Evolutionary conservation across 2,888 invertebrate genomes (phyloP), one percentile per base, ranked within the genome.

Genomic region (Acleris sparsana): DNA sequence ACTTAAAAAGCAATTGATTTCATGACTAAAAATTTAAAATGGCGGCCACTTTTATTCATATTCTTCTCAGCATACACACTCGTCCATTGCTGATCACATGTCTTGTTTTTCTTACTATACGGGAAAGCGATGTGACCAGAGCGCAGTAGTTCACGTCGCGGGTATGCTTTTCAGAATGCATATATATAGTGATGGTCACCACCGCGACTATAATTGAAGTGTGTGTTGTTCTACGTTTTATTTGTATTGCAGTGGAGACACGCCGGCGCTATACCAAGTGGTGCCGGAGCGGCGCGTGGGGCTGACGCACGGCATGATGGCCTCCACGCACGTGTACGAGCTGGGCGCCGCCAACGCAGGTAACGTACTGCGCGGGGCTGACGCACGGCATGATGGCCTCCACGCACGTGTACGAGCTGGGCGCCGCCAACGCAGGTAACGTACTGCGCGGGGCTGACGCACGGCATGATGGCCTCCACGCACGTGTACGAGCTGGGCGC

Each of bases 291-390:
- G 98, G 79, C 96, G 97, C 71, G 95, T 96, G 33, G 99, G 99
- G 65, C 95, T 97, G 59, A 95, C 99, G 63, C 96, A 97, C 1
- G 96, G 96, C 63, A 99, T 99, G 99, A 99, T 99, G 98, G 99
- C 97, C 3, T 99, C 99, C 53, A 98, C 98, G 0, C 99, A 99
- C 86, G 98, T 99, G 0, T 99, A 99, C 85, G 99, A 99, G 82
- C 95, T 99, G 89, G 95, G 96, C 48, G 94, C 94, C 29, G 94
- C 94, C 69, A 92, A 88, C 68, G 88, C 87, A 3, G 89, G 92
- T 90, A 69, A 66, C 53, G 61, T 5, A 4, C 33, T 3, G 9
- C 33, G 9, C 33, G 7, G 25, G 2, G 33, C 33, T 0, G 9
- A 9, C 33, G 3, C 33, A 6, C 1, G 96, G 96, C 63, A 99